Evolutionary conservation across 2,797 vertebrate species (phyloP).

Genomic region (Pangasius sanitwongsei): DNA sequence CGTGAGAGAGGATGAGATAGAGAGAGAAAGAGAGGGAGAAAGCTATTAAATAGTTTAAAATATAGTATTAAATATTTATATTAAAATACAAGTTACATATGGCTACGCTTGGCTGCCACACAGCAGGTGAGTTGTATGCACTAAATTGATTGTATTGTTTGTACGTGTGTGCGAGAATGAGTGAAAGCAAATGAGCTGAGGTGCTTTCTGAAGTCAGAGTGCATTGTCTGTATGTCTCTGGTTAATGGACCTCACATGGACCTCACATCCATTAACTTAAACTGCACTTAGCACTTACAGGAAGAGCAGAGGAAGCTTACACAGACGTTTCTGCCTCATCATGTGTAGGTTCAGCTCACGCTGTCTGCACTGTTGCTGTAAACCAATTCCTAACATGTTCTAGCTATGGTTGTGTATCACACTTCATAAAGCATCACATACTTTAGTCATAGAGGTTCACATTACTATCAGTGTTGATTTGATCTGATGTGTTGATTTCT

Average conservation of each 20-base stretch:
- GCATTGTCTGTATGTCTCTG: conserved; percentile 13
- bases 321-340: conserved; percentile 46
- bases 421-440: neutral
- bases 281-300: conserved; percentile 68
- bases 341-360: neutral
- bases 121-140: neutral
- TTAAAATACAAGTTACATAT: neutral
- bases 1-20: neutral
- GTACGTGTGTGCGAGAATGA: neutral
- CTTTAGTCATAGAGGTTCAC: neutral
- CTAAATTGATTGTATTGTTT: neutral
- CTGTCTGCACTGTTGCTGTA: conserved; percentile 29
- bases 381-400: neutral
- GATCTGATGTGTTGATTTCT: neutral
- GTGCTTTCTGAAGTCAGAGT: conserved; percentile 31
- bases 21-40: neutral
- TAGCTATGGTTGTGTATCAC: neutral
- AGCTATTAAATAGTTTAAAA: neutral
- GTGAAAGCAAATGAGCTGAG: conserved; percentile 18
- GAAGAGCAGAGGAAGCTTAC: conserved; percentile 62
- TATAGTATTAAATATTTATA: conserved; percentile 1
- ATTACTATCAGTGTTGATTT: neutral
- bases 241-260: conserved; percentile 65
- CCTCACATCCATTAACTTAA: conserved; percentile 67
- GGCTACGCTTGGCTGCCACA: neutral